Evolutionary conservation across 2,113 vertebrate species (phyloP), one percentile per base, ranked within the genome.

Genomic region (Alectura lathami): DNA sequence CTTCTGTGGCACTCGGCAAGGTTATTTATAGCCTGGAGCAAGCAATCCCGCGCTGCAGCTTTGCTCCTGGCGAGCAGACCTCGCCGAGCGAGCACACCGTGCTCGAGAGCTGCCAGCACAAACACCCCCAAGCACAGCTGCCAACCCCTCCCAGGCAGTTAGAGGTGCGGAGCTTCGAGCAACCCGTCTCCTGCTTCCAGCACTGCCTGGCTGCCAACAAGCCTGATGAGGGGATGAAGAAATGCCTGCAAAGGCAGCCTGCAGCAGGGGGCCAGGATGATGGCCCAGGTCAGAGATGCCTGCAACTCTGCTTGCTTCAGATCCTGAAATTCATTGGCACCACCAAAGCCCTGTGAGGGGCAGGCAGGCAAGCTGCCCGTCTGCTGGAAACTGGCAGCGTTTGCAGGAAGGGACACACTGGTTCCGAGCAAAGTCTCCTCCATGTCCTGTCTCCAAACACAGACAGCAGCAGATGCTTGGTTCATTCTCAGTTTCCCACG

Each of bases 11-110:
- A n/a, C 81, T 79, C 3, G 40, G 73, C 69, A 89, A 94, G 95
- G 94, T 93, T 97, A 97, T 94, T 96, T 95, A 91, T 96, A 96
- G 92, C 94, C 91, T 24, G 10, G 5, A 92, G 92, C 69, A 4
- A 94, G 91, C 83, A 75, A 73, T 89, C 62, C 83, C 0, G 2
- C 80, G 10, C 69, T 68, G 88, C 86, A 95, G 86, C 92, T 93
- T 51, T 17, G 88, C 95, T 95, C 92, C 1, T 30, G 56, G 80
- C 72, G 51, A 91, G 86, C 86, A 96, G 94, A 82, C 81, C 64
- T 21, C 26, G 62, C 84, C 77, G 54, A 86, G 88, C 77, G 54
- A 86, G 88, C 64, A 36, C n/a, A 12, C 32, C 18, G 0, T 60
- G 22, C 51, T 70, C 42, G 47, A 68, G 73, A 84, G 81, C 77